phyloP scores from a whole-genome alignment of 2,888 invertebrate genomes.

The Papilio elwesi region DNA sequence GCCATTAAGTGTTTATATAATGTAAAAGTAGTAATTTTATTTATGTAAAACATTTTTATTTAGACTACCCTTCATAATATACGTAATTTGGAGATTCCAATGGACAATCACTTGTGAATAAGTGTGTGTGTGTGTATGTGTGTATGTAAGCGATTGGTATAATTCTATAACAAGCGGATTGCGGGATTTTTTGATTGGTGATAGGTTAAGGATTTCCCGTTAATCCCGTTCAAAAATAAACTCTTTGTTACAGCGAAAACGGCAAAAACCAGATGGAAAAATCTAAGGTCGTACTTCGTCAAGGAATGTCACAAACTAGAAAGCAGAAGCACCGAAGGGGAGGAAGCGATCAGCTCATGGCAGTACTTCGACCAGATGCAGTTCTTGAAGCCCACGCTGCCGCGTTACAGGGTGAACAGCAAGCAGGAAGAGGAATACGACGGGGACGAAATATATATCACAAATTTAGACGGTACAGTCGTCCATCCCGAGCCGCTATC shows the following conservation, averaged over 20 bases:
- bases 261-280: slow-evolving; percentile 49
- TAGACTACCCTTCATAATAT: no score
- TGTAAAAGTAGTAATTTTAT: no score
- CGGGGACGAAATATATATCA: slow-evolving; percentile 40
- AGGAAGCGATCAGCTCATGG: slow-evolving; percentile 45
- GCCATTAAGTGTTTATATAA: no score
- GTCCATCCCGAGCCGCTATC: slow-evolving; percentile 37
- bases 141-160: no score
- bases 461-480: slow-evolving; percentile 39
- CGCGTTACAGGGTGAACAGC: not conserved
- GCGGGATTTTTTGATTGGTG: no score
- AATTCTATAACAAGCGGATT: no score
- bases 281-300: slow-evolving; percentile 48
- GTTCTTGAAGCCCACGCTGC: slow-evolving; percentile 40
- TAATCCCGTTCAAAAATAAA: not conserved
- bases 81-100: no score
- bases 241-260: slow-evolving; percentile 31
- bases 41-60: no score
- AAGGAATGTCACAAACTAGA: slow-evolving; percentile 46
- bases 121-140: no score
- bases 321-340: slow-evolving; percentile 41
- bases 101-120: no score
- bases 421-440: slow-evolving; percentile 41
- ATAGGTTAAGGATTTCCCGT: no score
- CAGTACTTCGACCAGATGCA: slow-evolving; percentile 46